phyloP scores from a whole-genome alignment of 1,140 invertebrate species.

The Thaumatotibia leucotreta region DNA sequence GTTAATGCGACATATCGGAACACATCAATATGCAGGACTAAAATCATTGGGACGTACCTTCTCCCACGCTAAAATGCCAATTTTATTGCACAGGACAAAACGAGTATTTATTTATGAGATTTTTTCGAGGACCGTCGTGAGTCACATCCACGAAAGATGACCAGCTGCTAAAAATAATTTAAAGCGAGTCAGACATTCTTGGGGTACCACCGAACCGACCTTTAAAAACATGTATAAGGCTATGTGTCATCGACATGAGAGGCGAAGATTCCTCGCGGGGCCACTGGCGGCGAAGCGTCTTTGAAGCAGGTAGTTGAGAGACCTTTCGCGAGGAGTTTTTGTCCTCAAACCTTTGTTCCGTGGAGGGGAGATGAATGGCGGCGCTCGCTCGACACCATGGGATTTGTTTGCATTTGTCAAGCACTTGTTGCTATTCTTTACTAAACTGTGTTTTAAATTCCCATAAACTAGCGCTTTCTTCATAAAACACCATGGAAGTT shows the following conservation, averaged over 20 bases:
- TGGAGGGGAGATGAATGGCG: conserved; percentile 35
- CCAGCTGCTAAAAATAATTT: conserved; percentile 29
- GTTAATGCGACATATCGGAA: not conserved
- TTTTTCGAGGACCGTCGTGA: conserved; percentile 18
- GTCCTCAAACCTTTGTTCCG: conserved; percentile 41
- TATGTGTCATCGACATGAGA: conserved; percentile 50
- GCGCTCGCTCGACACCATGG: conserved; percentile 17
- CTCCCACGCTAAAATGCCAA: not conserved
- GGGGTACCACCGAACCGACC: not conserved
- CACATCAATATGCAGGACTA: not conserved
- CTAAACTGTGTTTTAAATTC: conserved; percentile 18
- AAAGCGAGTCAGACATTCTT: conserved; percentile 16
- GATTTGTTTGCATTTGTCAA: conserved; percentile 28
- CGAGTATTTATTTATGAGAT: not conserved
- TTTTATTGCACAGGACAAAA: not conserved
- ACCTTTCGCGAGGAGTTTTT: conserved; percentile 54
- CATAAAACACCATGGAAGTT: conserved; percentile 7
- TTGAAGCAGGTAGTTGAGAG: conserved; percentile 53
- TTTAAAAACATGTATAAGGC: conserved; percentile 25
- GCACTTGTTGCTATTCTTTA: conserved; percentile 38
- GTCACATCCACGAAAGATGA: conserved; percentile 25
- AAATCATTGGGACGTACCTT: not conserved
- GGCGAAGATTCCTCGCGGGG: conserved; percentile 28
- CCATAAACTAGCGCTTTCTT: conserved; percentile 10
- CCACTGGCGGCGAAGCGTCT: conserved; percentile 22